Evolutionary conservation across 2,797 vertebrate species (phyloP), one percentile per base, ranked within the genome.

Genomic region (Chaetodon trifasciatus): DNA sequence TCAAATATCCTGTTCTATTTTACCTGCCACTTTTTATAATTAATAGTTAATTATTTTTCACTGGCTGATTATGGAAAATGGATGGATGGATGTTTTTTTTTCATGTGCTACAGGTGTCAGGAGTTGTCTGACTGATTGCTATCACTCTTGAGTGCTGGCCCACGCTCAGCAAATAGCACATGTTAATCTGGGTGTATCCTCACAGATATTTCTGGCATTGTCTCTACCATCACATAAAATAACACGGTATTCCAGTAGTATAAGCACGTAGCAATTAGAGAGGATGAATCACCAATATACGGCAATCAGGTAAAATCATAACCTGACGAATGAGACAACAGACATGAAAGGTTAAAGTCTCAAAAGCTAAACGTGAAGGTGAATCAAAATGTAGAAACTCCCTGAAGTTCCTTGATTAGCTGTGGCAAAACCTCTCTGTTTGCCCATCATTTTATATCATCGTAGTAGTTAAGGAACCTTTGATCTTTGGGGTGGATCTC

Each of bases 401-500:
- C 8, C 1, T n/a, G 16, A 57, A 10, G 56, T 82, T 46, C 28
- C 50, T 75, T 64, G 11, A 74, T 74, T 65, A 68, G 56, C 63
- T 75, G 37, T 65, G 42, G 21, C 32, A 60, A 75, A 66, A 28
- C 28, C 42, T 28, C 1, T 0, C 40, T 8, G n/a, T 23, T 71
- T 73, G 70, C 58, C 79, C 63, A 87, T 93, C 88, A 79, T 83
- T 85, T 87, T 81, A 21, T 82, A 91, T 92, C 76, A 90, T 63
- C 16, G 7, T 78, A 72, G 69, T 60, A 35, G 87, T 89, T 88
- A 88, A 65, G 70, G 66, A 84, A 84, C 78, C 91, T 93, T 94
- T 93, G 90, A 94, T 94, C 93, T 88, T 56, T 86, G 50, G 74
- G 67, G 44, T 86, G 85, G 79, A 91, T 85, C 70, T 88, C 72